Conservation (phyloP, 2,113 vertebrate genomes). For the Laticauda colubrina region DNA sequence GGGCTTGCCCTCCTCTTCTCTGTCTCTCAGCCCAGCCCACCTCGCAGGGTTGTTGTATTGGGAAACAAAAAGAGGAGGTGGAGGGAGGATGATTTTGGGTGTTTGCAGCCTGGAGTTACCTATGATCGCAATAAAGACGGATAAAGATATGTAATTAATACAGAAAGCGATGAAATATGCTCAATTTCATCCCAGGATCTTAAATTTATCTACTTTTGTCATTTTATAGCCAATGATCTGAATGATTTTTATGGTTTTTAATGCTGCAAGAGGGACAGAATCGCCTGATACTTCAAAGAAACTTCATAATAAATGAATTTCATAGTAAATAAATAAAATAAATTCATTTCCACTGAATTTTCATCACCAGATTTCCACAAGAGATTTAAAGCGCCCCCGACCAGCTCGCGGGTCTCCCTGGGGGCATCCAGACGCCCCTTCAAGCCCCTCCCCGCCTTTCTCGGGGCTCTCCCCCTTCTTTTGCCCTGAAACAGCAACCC, state of each 20-base stretch:
- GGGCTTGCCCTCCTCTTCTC: not conserved
- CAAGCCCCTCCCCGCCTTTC: not conserved
- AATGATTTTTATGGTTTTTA: not conserved
- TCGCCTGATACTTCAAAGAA: not conserved
- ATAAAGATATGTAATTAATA: not conserved
- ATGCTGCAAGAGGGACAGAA: not conserved
- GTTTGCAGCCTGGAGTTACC: not conserved
- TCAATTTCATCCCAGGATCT: not conserved
- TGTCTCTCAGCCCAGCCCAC: not conserved
- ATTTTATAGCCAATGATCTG: not conserved
- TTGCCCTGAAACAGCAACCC: not conserved
- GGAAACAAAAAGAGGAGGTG: not conserved
- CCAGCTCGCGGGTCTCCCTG: not conserved
- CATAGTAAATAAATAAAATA: not conserved
- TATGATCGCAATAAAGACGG: not conserved
- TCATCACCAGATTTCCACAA: not conserved
- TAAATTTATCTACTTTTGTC: not conserved
- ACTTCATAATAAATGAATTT: not conserved
- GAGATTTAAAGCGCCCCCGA: not conserved
- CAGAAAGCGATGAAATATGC: not conserved
- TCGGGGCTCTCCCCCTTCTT: not conserved
- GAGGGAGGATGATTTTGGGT: not conserved
- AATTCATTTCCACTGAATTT: not conserved
- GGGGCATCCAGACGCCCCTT: not conserved
- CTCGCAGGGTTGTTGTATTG: not conserved